Evolutionary conservation across 2,113 vertebrate species (phyloP), one percentile per base, ranked within the genome.

Genomic region (Agapornis roseicollis): DNA sequence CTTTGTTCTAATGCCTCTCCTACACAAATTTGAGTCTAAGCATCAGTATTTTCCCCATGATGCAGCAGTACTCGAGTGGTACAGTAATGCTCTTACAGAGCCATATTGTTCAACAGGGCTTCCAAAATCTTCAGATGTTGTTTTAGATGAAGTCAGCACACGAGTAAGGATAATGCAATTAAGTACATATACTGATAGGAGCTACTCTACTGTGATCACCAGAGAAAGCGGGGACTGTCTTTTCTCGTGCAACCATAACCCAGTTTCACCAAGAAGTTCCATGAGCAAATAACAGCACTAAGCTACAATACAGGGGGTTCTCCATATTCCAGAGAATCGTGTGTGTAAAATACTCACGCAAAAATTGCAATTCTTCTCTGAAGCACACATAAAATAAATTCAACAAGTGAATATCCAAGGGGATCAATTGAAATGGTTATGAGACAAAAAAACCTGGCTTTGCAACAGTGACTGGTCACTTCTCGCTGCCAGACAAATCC

Each of bases 401-500:
- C 88, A 97, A 97, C 94, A 97, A 78, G 94, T 92, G 83, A 92
- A 79, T 88, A 65, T 61, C 11, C 14, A n/a, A 88, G 70, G 79
- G 18, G 11, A 44, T 88, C 66, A 53, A 77, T 2, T 19, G 55
- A 93, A 88, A 94, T 10, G 22, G 27, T 90, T 52, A 63, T 56
- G 55, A 96, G 80, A 97, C 86, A 97, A 95, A 97, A 97, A 96
- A 89, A 61, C 65, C 53, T 42, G 35, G 82, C 81, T 96, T 94
- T 96, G 93, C 61, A 94, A 86, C 66, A 95, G 91, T 88, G 69
- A 96, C 96, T 73, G 90, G 95, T 61, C 94, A 96, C 89, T 96
- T 96, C 96, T 91, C 93, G 91, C 79, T 66, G 83, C 68, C 85
- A 97, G 90, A 97, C 91, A 97, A 96, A 96, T 91, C 96, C 92